These are phyloP conservation scores for Cyprinus carpio DNA, from an alignment of 2,113 vertebrate genomes.

Conservation along the genomic window DNA sequence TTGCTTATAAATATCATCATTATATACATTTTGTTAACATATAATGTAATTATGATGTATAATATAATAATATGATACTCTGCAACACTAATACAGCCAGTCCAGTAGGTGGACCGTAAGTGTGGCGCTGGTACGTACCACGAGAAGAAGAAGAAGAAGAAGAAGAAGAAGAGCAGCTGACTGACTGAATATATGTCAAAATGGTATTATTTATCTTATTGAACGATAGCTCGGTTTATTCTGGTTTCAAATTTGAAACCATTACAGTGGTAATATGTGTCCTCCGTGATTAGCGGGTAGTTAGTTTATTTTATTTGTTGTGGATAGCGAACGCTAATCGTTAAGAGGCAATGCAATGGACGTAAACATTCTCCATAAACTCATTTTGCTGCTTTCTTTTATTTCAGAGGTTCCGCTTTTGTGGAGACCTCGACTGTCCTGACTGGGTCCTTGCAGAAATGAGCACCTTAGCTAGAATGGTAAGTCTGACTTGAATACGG, in stretches of 20 bases:
- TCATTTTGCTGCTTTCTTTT: neutral
- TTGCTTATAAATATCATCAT: too few species aligned
- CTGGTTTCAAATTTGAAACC: neutral
- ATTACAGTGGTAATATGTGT: neutral
- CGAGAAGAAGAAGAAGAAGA: too few species aligned
- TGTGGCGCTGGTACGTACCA: too few species aligned
- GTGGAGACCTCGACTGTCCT: constrained; percentile 89
- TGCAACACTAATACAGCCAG: too few species aligned
- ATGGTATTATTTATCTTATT: neutral
- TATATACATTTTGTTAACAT: too few species aligned
- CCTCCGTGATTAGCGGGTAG: neutral
- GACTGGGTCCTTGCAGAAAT: constrained; percentile 94
- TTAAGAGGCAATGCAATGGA: neutral
- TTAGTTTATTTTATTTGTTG: neutral
- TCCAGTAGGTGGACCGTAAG: too few species aligned
- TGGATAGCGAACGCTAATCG: neutral
- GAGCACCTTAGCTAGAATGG: constrained; percentile 88
- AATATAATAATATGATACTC: too few species aligned
- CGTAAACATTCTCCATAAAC: neutral
- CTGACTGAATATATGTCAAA: neutral
- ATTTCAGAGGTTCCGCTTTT: constrained; percentile 87
- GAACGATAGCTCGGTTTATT: neutral
- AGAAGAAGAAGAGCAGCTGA: neutral
- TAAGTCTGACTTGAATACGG: constrained; percentile 63
- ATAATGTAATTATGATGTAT: neutral